Percentiles rank a stretch among this genome's conserved stretches.
Evolutionary conservation across 2,888 invertebrate species (phyloP).

Genomic region (Andrena bicolor): DNA sequence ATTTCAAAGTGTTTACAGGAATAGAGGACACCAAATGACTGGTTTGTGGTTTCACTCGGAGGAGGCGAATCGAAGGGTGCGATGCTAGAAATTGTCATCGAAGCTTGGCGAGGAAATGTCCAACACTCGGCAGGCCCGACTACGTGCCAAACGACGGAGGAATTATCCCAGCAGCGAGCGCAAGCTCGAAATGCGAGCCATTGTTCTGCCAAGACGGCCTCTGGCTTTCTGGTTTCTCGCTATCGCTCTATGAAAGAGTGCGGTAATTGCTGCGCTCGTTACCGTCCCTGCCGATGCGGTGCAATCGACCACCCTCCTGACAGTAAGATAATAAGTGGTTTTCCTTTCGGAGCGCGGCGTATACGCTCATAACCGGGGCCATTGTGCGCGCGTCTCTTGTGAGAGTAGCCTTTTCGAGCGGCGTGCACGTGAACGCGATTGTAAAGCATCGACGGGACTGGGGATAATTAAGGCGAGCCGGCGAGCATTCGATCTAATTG

Average conservation of each 20-base stretch:
- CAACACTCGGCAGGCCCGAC: conserved; percentile 44
- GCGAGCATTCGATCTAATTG: conserved; percentile 54
- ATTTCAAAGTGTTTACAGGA: no score
- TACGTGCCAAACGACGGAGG: conserved; percentile 51
- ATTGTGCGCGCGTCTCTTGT: conserved; percentile 55
- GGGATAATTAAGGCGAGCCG: conserved; percentile 46
- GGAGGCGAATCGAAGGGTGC: neutral
- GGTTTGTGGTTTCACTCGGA: no score
- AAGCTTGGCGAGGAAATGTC: conserved; percentile 60
- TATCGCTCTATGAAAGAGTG: conserved; percentile 73
- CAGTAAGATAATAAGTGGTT: conserved; percentile 77
- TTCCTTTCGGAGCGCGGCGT: conserved; percentile 68
- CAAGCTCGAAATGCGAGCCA: conserved; percentile 62
- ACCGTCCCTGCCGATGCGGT: conserved; percentile 74
- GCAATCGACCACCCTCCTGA: conserved; percentile 74
- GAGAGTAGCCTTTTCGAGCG: conserved; percentile 58
- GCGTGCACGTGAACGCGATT: conserved; percentile 57
- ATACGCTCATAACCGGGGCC: conserved; percentile 64
- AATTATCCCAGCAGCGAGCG: conserved; percentile 66
- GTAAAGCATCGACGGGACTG: conserved; percentile 60
- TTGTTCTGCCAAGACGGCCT: conserved; percentile 74
- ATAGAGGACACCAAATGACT: no score
- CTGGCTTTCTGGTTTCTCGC: conserved; percentile 66
- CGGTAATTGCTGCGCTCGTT: conserved; percentile 76
- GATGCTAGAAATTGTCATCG: conserved; percentile 37